Conservation (phyloP, 2,888 invertebrate species). For the Pristionchus arcanus region DNA sequence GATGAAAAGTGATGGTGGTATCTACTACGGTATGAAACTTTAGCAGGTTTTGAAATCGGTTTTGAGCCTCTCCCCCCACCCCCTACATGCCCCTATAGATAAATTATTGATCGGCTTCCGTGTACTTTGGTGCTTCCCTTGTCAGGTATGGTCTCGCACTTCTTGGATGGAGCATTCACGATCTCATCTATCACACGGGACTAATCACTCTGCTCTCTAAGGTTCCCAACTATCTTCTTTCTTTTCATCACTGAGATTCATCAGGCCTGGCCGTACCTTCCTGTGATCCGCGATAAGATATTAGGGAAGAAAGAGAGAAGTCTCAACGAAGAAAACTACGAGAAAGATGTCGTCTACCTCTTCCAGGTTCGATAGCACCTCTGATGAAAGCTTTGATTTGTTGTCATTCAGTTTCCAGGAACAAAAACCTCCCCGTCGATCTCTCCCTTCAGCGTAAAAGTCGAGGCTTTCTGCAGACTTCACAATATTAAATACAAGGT, state of each 20-base stretch:
- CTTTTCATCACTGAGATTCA: too few relatives aligned
- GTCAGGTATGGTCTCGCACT: too few relatives aligned
- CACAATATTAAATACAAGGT: slow-evolving; percentile 76
- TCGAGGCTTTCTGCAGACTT: slow-evolving; percentile 76
- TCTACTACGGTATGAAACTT: too few relatives aligned
- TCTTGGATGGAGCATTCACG: too few relatives aligned
- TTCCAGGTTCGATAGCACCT: background rate
- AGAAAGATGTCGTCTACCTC: slow-evolving; percentile 31
- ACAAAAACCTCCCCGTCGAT: slow-evolving; percentile 71
- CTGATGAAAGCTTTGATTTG: background rate
- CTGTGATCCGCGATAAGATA: background rate
- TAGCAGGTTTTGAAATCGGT: too few relatives aligned
- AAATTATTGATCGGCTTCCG: too few relatives aligned
- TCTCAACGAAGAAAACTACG: background rate
- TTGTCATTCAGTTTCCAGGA: slow-evolving; percentile 67
- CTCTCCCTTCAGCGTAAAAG: slow-evolving; percentile 76
- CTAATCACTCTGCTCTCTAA: too few relatives aligned
- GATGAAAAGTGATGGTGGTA: too few relatives aligned
- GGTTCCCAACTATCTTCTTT: background rate
- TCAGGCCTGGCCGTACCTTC: background rate
- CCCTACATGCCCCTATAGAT: too few relatives aligned
- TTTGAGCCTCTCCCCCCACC: too few relatives aligned
- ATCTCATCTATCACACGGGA: too few relatives aligned
- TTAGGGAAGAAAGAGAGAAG: background rate
- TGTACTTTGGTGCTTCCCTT: too few relatives aligned